Evolutionary conservation across 2,113 vertebrate genomes (phyloP), one percentile per base, ranked within the genome.

Genomic region (Heteronetta atricapilla): DNA sequence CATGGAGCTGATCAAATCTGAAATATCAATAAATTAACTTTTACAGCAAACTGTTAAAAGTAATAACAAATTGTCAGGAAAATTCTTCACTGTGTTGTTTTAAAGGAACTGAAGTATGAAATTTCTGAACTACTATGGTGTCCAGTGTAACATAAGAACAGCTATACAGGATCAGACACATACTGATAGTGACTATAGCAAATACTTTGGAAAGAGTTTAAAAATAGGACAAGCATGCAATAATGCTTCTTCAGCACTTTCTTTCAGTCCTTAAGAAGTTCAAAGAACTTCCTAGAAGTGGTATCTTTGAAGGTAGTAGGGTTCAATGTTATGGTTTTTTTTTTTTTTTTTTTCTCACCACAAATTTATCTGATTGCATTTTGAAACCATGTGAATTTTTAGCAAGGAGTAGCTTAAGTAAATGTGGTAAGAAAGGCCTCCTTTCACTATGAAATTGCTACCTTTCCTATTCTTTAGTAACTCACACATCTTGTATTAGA

Each of bases 281-380:
- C 21, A 78, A 42, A 59, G 19, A 2, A 63, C 52, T 78, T 77
- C 7, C 52, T 59, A 59, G 83, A 82, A 0, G 0, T 55, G n/a
- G 89, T 17, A 42, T 63, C 46, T 86, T 74, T 89, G 31, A 82
- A 4, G 59, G 11, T 33, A 28, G 74, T 66, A 33, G 4, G 33
- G 50, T 21, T 58, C 62, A n/a, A 17, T 20, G 3, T 48, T 21
- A 48, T 62, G 25, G 36, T 38, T 23, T 10, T 2, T 0, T 0
- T 10, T 18, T 17, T 8, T 2, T 1, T 0, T 9, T 52, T 78
- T 70, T 63, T 29, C 7, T 1, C 23, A 28, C 13, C 31, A 40
- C 6, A 59, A 74, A 80, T 60, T 1, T 7, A 22, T 38, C 7
- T n/a, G 19, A 63, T 78, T 75, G 7, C 8, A 68, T 82, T 87